Conservation (phyloP, 2,113 vertebrate species). For the Verasper variegatus region DNA sequence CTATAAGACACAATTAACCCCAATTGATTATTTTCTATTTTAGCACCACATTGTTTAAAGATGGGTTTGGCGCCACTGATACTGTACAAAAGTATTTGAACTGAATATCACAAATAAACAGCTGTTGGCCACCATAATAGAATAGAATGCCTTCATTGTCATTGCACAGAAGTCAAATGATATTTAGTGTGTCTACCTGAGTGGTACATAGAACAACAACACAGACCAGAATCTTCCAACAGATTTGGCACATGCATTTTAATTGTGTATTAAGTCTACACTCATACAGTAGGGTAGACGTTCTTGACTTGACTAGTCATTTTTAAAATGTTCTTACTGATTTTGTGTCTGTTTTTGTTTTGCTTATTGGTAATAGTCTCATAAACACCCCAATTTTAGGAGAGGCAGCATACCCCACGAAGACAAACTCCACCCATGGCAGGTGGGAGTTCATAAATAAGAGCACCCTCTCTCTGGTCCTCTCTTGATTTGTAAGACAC, state of each 20-base stretch:
- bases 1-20: conserved; percentile 22
- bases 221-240: no score
- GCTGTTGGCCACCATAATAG: no score
- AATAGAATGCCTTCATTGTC: no score
- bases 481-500: conserved; percentile 27
- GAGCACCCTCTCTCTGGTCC: neutral
- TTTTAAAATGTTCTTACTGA: neutral
- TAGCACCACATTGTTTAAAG: neutral
- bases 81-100: neutral
- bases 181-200: no score
- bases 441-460: conserved; percentile 14
- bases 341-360: neutral
- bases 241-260: no score
- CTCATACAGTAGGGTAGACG: no score
- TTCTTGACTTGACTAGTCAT: no score
- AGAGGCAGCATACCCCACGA: neutral
- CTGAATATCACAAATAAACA: no score
- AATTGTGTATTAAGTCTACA: no score
- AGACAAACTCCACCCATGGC: neutral
- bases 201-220: no score
- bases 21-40: neutral
- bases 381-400: neutral
- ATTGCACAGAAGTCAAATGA: no score
- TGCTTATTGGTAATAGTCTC: neutral
- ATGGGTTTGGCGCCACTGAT: neutral